Evolutionary conservation across 2,888 invertebrate genomes (phyloP).

Genomic region (Leptinotarsa tumamoca): DNA sequence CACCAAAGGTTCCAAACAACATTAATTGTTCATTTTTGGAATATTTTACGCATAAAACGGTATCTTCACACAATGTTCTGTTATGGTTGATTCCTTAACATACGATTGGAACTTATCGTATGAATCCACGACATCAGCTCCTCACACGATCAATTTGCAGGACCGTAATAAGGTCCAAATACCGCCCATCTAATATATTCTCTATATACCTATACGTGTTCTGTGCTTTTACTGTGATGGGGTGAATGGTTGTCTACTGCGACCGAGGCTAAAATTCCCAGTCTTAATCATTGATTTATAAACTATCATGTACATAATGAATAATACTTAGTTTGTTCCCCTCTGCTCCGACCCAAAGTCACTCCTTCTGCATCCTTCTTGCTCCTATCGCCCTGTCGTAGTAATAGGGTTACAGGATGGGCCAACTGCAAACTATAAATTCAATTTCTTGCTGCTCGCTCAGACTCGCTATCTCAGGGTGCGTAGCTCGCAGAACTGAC

Average conservation of each 20-base stretch:
- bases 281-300: constrained; percentile 33
- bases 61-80: background rate
- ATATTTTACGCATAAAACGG: background rate
- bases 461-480: constrained; percentile 58
- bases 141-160: too few species aligned
- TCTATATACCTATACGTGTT: too few species aligned
- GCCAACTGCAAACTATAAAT: constrained; percentile 49
- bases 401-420: constrained; percentile 51
- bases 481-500: constrained; percentile 61
- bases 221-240: constrained; percentile 49
- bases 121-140: too few species aligned
- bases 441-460: constrained; percentile 54
- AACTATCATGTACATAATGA: constrained; percentile 36
- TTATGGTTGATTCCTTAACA: too few species aligned
- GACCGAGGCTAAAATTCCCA: constrained; percentile 63
- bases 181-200: too few species aligned
- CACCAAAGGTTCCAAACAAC: too few species aligned
- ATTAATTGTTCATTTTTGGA: too few species aligned
- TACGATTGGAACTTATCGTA: too few species aligned
- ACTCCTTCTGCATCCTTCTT: constrained; percentile 39
- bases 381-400: constrained; percentile 46
- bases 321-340: constrained; percentile 23
- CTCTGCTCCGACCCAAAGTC: constrained; percentile 25
- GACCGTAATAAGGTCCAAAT: too few species aligned
- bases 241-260: constrained; percentile 60